These are phyloP conservation scores for Leuctra nigra DNA, from an alignment of 2,888 invertebrate genomes.

Conservation along the genomic window DNA sequence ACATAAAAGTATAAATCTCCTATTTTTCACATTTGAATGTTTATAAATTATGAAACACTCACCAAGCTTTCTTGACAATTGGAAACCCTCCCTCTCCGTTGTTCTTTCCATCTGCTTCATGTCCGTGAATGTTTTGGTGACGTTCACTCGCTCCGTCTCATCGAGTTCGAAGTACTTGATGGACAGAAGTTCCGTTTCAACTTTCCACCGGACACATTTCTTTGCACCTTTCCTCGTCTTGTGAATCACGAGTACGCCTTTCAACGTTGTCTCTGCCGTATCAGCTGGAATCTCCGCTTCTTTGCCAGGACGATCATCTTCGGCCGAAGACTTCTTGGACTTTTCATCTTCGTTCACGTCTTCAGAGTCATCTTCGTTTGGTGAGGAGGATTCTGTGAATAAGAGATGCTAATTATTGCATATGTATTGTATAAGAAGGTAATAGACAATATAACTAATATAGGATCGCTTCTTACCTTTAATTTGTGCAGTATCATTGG, in stretches of 20 bases:
- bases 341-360: not conserved
- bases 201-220: constrained; percentile 74
- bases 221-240: constrained; percentile 67
- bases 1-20: no score
- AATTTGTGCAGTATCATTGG: not conserved
- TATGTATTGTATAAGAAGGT: no score
- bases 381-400: no score
- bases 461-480: no score
- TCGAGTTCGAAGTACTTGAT: constrained; percentile 89
- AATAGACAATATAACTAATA: no score
- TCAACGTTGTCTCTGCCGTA: no score
- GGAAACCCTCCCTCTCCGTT: constrained; percentile 77
- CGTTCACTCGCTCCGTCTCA: constrained; percentile 93
- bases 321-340: not conserved
- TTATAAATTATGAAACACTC: constrained; percentile 36
- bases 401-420: no score
- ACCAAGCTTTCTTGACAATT: constrained; percentile 66
- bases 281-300: no score
- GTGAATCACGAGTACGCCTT: constrained; percentile 67
- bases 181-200: constrained; percentile 71
- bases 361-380: no score
- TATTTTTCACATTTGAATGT: no score
- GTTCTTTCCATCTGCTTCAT: constrained; percentile 86
- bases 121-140: constrained; percentile 83
- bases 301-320: not conserved